phyloP scores from a whole-genome alignment of 2,888 invertebrate species.

The Nineta flava region DNA sequence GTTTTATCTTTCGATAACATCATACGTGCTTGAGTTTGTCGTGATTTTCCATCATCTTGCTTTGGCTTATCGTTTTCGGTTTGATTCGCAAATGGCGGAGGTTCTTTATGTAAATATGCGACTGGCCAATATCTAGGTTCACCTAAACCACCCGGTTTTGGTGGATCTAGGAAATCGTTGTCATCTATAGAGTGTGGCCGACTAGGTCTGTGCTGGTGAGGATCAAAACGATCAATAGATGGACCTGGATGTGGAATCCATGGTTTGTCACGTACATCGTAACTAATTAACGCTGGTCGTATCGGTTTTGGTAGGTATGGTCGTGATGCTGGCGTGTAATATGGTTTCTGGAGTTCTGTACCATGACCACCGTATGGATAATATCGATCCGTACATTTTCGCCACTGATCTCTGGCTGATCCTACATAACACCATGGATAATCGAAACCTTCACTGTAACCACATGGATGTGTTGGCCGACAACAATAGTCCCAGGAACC shows the following conservation, averaged over 20 bases:
- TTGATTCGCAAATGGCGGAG: slow-evolving; percentile 51
- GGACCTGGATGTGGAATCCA: slow-evolving; percentile 27
- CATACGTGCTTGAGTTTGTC: not conserved
- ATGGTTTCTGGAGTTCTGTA: not conserved
- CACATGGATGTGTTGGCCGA: slow-evolving; percentile 65
- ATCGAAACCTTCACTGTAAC: slow-evolving; percentile 63
- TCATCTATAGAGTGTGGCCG: slow-evolving; percentile 20
- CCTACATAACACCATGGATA: slow-evolving; percentile 86
- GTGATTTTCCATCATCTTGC: not conserved
- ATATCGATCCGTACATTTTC: slow-evolving; percentile 73
- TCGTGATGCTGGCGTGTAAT: not conserved
- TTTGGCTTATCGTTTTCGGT: not conserved
- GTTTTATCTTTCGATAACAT: not conserved
- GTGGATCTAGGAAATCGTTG: slow-evolving; percentile 30
- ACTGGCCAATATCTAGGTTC: slow-evolving; percentile 51
- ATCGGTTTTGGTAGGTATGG: slow-evolving; percentile 13
- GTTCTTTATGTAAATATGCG: slow-evolving; percentile 62
- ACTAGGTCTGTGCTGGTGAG: slow-evolving; percentile 20
- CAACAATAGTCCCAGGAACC: slow-evolving; percentile 80
- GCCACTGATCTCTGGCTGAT: slow-evolving; percentile 60
- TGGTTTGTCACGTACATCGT: slow-evolving; percentile 27
- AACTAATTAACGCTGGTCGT: slow-evolving; percentile 30
- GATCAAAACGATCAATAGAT: slow-evolving; percentile 25
- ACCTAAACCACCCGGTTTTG: slow-evolving; percentile 33
- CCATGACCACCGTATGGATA: slow-evolving; percentile 42